Conservation (phyloP, 2,888 invertebrate species). For the Lycia hirtaria region DNA sequence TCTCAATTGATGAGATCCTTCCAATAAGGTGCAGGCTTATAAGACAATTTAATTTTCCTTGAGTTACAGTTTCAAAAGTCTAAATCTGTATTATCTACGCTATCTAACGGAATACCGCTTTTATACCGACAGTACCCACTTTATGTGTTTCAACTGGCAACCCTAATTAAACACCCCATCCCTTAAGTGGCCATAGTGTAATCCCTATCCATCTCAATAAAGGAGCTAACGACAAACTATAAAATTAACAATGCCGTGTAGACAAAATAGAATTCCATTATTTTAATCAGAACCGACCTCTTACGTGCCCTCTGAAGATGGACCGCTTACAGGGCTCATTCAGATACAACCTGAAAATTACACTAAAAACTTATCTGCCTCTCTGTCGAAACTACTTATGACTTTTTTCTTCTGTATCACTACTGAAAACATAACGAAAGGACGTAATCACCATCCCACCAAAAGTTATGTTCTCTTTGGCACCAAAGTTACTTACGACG, state of each 20-base stretch:
- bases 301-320: conserved; percentile 49
- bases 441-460: conserved; percentile 6
- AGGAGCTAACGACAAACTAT: conserved; percentile 48
- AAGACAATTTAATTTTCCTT: no score
- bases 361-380: background rate
- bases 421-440: background rate
- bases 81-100: no score
- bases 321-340: conserved; percentile 39
- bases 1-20: background rate
- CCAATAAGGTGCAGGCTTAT: no score
- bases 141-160: conserved; percentile 6
- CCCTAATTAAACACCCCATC: conserved; percentile 20
- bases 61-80: no score
- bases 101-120: background rate
- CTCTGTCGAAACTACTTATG: background rate
- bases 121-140: background rate
- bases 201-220: conserved; percentile 36
- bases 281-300: conserved; percentile 57
- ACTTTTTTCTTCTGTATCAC: conserved; percentile 12
- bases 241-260: conserved; percentile 51
- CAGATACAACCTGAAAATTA: conserved; percentile 12
- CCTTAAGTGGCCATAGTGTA: conserved; percentile 22
- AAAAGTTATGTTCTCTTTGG: no score
- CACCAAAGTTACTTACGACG: conserved; percentile 1
- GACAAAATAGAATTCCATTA: conserved; percentile 63